Evolutionary conservation across 2,113 vertebrate species (phyloP).

Genomic region (Pampusana beccarii): DNA sequence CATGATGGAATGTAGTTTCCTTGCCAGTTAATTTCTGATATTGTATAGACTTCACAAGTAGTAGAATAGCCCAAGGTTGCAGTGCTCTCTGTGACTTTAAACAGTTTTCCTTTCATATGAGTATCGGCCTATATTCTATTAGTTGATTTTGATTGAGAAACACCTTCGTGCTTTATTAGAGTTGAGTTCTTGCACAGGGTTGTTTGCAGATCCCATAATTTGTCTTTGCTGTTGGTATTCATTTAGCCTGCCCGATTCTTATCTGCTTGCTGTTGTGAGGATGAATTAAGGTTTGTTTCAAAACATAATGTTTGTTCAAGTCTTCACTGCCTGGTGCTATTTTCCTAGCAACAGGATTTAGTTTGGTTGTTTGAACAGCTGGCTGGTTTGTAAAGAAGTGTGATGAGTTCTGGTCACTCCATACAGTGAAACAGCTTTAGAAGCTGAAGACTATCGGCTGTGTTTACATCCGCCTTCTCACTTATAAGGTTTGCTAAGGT

Average conservation of each 20-base stretch:
- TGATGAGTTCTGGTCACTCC: slow-evolving; percentile 22
- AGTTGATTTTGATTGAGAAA: slow-evolving; percentile 29
- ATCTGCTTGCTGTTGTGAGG: slow-evolving; percentile 30
- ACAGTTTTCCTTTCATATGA: neutral
- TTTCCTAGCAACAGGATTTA: slow-evolving; percentile 63
- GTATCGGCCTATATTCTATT: neutral
- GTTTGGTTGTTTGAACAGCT: slow-evolving; percentile 60
- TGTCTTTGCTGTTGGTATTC: slow-evolving; percentile 47
- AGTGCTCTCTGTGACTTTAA: neutral
- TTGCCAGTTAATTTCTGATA: slow-evolving; percentile 33
- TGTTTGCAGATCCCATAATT: slow-evolving; percentile 60
- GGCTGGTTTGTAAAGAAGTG: slow-evolving; percentile 22
- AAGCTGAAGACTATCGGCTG: neutral
- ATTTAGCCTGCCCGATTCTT: slow-evolving; percentile 40
- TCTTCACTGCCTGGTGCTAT: slow-evolving; percentile 5
- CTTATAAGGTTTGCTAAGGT: neutral
- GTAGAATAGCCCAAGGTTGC: neutral
- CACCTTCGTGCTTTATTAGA: slow-evolving; percentile 20
- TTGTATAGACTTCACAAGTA: neutral
- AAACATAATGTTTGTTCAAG: slow-evolving; percentile 21
- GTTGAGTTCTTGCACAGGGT: neutral
- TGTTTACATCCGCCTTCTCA: neutral
- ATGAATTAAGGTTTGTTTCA: slow-evolving; percentile 49
- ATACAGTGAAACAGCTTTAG: neutral
- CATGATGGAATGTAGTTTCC: neutral